Evolutionary conservation across 2,888 invertebrate species (phyloP), one percentile per base, ranked within the genome.

Genomic region (Malthinus flaveolus): DNA sequence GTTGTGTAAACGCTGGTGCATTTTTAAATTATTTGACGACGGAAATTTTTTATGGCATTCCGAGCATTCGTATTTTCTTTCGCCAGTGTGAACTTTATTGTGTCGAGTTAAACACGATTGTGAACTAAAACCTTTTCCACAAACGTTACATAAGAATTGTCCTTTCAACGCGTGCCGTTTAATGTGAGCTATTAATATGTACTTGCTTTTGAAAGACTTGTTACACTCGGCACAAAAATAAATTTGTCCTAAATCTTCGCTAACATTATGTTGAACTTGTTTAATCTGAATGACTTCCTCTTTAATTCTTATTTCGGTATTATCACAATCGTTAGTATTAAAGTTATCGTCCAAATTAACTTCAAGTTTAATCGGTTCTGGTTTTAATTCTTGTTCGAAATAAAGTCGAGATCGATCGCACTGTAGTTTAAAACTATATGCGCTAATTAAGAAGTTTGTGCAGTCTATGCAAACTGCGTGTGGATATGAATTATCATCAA

Each of bases 161-260:
- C 74, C 73, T 60, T 73, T 73, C 49, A 70, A 65, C 49, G 39
- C 54, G 45, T 65, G 62, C 33, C 63, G 52, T 45, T 67, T 69
- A 48, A 59, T 63, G 59, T 73, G 71, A 13, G 72, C 68, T 50
- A 61, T 64, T 45, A 71, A 59, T 35, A 71, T 70, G 49, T 72
- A 71, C 53, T 72, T 73, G n/a, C 68, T 70, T 51, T 71, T 71
- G 45, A 73, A 73, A 11, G 68, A 65, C 66, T 73, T 73, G 42
- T 70, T 70, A 56, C 73, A 73, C 13, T 59, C 54, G 9, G 65
- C 55, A 53, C 73, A 73, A 32, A 66, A 56, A 35, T 63, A 62
- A 5, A 69, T n/a, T 42, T 15, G 39, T n/a, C 15, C n/a, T 23
- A 15, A 15, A 15, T 42, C 23, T 23, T n/a, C 23, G 7, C 7